phyloP scores from a whole-genome alignment of 1,140 invertebrate genomes.

The Drosophila dunni region DNA sequence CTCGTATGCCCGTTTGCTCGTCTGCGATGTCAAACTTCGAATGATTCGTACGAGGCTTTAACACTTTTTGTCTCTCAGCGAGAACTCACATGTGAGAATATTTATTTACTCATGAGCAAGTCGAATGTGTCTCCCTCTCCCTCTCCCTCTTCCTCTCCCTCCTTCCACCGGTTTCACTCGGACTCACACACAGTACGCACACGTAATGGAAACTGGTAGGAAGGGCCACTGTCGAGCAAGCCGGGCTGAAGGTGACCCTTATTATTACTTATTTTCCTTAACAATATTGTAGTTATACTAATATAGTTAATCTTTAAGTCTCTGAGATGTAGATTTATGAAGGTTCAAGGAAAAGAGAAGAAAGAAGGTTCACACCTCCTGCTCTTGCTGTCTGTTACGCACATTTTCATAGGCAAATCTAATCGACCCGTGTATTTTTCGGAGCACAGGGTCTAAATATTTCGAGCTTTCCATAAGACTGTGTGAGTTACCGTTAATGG shows the following conservation, averaged over 20 bases:
- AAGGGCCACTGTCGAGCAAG: too few relatives aligned
- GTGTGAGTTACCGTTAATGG: not conserved
- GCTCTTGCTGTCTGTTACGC: too few relatives aligned
- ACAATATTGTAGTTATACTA: too few relatives aligned
- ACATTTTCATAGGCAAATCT: too few relatives aligned
- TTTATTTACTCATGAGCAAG: not conserved
- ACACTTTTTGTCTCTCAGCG: not conserved
- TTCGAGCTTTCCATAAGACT: not conserved
- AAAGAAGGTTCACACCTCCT: too few relatives aligned
- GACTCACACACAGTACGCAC: not conserved
- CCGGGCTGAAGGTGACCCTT: too few relatives aligned
- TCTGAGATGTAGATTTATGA: too few relatives aligned
- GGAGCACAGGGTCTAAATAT: too few relatives aligned
- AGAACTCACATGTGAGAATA: constrained; percentile 1
- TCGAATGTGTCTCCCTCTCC: not conserved
- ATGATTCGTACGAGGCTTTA: not conserved
- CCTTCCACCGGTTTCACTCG: not conserved
- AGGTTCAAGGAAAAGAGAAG: too few relatives aligned
- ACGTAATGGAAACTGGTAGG: not conserved
- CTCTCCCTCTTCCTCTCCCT: not conserved
- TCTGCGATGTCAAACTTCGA: not conserved
- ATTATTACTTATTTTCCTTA: too few relatives aligned
- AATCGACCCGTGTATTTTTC: too few relatives aligned
- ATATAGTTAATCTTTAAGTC: too few relatives aligned
- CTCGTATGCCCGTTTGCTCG: not conserved